A percentile compares a stretch with the other conserved stretches of the same genome.
These are phyloP conservation scores for Parelbella ahira DNA, from an alignment of 2,888 invertebrate species.

Conservation along the genomic window DNA sequence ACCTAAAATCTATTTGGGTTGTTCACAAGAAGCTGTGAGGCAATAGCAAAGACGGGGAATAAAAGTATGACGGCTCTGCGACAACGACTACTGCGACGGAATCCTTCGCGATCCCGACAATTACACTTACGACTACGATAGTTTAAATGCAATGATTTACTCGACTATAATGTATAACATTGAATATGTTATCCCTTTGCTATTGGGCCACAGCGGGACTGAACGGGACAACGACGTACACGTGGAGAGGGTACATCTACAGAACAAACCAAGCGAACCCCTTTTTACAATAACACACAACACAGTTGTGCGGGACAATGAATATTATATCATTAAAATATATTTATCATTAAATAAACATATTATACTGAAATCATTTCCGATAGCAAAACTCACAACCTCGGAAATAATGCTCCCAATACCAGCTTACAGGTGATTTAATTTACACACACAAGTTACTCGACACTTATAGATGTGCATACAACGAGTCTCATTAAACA, in stretches of 20 bases:
- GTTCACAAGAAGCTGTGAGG: slow-evolving; percentile 56
- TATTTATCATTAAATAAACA: slow-evolving; percentile 57
- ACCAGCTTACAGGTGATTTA: slow-evolving; percentile 73
- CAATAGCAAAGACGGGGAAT: slow-evolving; percentile 62
- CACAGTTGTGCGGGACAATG: slow-evolving; percentile 70
- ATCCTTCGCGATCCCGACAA: slow-evolving; percentile 46
- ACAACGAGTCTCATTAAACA: slow-evolving; percentile 35
- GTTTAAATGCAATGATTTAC: slow-evolving; percentile 41
- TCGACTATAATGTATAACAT: slow-evolving; percentile 26
- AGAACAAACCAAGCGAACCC: slow-evolving; percentile 72
- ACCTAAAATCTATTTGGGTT: slow-evolving; percentile 69
- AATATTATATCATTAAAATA: slow-evolving; percentile 52
- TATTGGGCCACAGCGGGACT: slow-evolving; percentile 68
- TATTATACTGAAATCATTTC: slow-evolving; percentile 74
- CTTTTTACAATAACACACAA: slow-evolving; percentile 74
- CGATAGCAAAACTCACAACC: slow-evolving; percentile 78
- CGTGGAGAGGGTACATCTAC: slow-evolving; percentile 66
- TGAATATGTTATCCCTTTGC: slow-evolving; percentile 52
- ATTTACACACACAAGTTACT: slow-evolving; percentile 57
- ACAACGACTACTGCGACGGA: slow-evolving; percentile 48
- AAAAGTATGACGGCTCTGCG: slow-evolving; percentile 32
- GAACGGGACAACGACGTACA: slow-evolving; percentile 62
- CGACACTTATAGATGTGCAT: slow-evolving; percentile 47
- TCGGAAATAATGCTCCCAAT: slow-evolving; percentile 80
- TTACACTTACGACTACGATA: slow-evolving; percentile 65